Evolutionary conservation across 2,113 vertebrate species (phyloP).

Genomic region (Pholis gunnellus): DNA sequence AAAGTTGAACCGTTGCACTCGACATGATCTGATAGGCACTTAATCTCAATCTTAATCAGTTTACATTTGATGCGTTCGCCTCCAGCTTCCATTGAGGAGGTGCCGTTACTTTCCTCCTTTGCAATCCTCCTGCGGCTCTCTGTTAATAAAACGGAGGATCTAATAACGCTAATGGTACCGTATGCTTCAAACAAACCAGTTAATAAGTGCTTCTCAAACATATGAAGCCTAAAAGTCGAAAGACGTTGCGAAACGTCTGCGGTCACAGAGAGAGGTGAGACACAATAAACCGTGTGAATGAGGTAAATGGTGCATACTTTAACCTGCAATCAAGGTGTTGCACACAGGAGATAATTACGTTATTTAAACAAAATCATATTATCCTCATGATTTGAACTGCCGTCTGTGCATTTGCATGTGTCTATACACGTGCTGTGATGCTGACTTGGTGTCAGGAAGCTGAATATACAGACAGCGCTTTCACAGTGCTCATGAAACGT

Average conservation of each 20-base stretch:
- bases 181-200: neutral
- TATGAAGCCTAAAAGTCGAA: neutral
- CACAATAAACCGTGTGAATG: neutral
- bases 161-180: neutral
- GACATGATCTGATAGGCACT: neutral
- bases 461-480: slow-evolving; percentile 38
- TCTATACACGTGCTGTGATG: neutral
- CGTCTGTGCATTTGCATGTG: neutral
- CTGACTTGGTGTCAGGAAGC: slow-evolving; percentile 10
- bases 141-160: neutral
- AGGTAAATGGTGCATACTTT: neutral
- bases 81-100: neutral
- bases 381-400: neutral
- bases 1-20: neutral
- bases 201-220: neutral
- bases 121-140: neutral
- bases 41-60: neutral
- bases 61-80: neutral
- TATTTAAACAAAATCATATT: neutral
- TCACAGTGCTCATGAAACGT: slow-evolving; percentile 20
- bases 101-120: neutral
- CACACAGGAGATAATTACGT: neutral
- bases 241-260: neutral
- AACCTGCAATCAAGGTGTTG: neutral
- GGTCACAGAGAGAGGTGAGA: neutral